A percentile compares a stretch with the other conserved stretches of the same genome.
These are phyloP conservation scores for Rhinoraja longicauda DNA, from an alignment of 2,797 vertebrate genomes.

Conservation along the genomic window DNA sequence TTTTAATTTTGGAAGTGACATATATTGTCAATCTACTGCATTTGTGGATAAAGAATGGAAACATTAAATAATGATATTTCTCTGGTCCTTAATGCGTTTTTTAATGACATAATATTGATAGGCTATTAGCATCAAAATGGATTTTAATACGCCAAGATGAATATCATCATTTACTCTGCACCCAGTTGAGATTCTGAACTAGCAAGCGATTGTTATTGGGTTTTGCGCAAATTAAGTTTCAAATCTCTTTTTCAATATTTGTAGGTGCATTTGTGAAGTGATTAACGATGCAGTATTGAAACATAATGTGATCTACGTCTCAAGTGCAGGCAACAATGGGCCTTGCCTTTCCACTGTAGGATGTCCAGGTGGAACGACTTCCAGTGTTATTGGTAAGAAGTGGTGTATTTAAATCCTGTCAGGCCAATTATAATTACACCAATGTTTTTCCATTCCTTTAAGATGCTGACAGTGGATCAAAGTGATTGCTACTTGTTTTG, in stretches of 20 bases:
- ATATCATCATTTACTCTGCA: background rate
- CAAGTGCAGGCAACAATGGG: slow-evolving; percentile 95
- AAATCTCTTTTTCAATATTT: background rate
- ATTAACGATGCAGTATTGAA: slow-evolving; percentile 97
- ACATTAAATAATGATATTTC: background rate
- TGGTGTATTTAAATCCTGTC: background rate
- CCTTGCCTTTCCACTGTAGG: slow-evolving; percentile 95
- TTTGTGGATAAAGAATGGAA: background rate
- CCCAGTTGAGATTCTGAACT: background rate
- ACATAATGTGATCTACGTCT: slow-evolving; percentile 91
- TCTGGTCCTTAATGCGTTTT: background rate
- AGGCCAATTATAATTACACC: too few relatives aligned
- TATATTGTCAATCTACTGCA: background rate
- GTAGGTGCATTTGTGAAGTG: slow-evolving; percentile 93
- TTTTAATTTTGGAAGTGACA: background rate
- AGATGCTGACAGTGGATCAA: background rate
- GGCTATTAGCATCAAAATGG: background rate
- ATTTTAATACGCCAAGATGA: background rate
- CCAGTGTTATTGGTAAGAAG: slow-evolving; percentile 82
- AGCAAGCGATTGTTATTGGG: background rate
- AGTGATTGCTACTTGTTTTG: background rate
- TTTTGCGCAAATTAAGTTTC: too few relatives aligned
- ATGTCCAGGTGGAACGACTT: slow-evolving; percentile 92
- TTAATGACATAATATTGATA: background rate
- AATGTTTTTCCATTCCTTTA: background rate